Conservation (phyloP, 2,888 invertebrate species). For the Empis stercorea region DNA sequence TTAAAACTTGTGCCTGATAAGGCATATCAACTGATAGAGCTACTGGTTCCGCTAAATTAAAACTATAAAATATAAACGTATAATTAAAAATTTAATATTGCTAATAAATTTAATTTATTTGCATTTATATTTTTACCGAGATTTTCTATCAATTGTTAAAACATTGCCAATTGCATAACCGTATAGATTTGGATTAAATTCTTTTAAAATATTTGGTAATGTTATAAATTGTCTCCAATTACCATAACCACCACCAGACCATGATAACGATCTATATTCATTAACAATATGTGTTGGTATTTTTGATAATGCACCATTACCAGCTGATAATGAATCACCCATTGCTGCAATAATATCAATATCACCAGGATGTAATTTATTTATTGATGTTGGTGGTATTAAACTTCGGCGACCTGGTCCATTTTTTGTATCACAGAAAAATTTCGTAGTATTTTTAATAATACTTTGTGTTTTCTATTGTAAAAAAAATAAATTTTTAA, state of each 20-base stretch:
- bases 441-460: conserved; percentile 11
- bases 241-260: conserved; percentile 39
- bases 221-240: conserved; percentile 41
- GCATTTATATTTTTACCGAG: conserved; percentile 5
- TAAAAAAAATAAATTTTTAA: no score
- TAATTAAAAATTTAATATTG: no score
- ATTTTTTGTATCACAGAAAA: conserved; percentile 29
- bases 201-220: conserved; percentile 45
- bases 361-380: conserved; percentile 42
- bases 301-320: conserved; percentile 40
- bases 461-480: no score
- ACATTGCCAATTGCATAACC: conserved; percentile 37
- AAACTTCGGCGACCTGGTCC: conserved; percentile 21
- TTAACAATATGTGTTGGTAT: conserved; percentile 34
- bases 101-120: no score
- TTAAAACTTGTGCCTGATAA: conserved; percentile 21
- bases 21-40: conserved; percentile 25
- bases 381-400: conserved; percentile 38
- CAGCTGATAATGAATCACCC: conserved; percentile 48
- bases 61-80: no score
- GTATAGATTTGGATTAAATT: conserved; percentile 48
- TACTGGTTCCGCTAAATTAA: conserved; percentile 31
- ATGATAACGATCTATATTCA: conserved; percentile 39
- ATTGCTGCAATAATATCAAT: conserved; percentile 46
- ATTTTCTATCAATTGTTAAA: conserved; percentile 18